These are phyloP conservation scores for Agapostemon virescens DNA, from an alignment of 2,888 invertebrate genomes.

Conservation along the genomic window DNA sequence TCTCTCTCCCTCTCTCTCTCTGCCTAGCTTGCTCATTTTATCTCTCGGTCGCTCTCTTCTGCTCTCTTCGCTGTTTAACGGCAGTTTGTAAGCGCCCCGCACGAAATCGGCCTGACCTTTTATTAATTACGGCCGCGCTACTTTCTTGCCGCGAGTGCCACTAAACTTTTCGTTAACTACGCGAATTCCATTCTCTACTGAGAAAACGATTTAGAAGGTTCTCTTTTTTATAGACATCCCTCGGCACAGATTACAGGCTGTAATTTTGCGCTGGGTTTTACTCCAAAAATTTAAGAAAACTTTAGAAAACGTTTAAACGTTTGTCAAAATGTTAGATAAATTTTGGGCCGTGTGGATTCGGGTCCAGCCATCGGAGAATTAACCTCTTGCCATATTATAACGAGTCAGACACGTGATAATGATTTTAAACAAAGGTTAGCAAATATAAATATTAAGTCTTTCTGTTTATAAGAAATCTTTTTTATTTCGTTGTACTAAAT, in stretches of 20 bases:
- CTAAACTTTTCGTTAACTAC: constrained; percentile 2
- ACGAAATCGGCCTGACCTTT: not conserved
- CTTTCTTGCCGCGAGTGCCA: not conserved
- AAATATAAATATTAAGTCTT: too few species aligned
- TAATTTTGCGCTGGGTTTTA: not conserved
- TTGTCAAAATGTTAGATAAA: too few species aligned
- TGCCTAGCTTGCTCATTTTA: not conserved
- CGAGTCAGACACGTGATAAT: too few species aligned
- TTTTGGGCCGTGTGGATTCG: too few species aligned
- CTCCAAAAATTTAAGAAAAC: too few species aligned
- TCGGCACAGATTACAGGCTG: not conserved
- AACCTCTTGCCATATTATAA: too few species aligned
- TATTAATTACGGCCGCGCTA: constrained; percentile 15
- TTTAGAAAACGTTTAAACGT: too few species aligned
- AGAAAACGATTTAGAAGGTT: not conserved
- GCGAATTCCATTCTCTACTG: not conserved
- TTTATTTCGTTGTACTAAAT: too few species aligned
- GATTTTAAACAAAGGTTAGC: too few species aligned
- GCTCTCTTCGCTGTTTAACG: not conserved
- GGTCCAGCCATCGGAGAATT: too few species aligned
- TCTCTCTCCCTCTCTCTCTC: not conserved
- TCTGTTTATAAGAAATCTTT: too few species aligned
- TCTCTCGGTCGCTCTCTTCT: not conserved
- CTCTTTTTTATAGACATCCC: not conserved
- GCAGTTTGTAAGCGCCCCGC: not conserved